Evolutionary conservation across 2,888 invertebrate species (phyloP), one percentile per base, ranked within the genome.

Genomic region (Conchocele bisecta): DNA sequence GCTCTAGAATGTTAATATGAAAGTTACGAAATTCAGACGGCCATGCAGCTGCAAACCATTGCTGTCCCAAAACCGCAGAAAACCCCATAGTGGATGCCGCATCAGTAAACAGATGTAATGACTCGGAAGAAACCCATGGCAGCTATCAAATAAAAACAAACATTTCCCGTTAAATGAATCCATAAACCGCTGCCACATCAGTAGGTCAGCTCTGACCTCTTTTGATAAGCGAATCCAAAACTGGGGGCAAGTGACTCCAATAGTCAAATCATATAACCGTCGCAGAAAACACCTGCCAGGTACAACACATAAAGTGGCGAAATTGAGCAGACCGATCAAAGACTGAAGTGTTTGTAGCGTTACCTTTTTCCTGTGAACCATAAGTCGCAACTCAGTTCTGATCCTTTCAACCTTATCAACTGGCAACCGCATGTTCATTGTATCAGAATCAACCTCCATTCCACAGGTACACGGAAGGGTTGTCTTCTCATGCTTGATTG

Each of bases 41-140:
- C 67, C 67, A 66, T 9, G 13, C 7, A 31, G 17, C 26, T 7
- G 58, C 46, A 63, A 72, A 72, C 66, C 70, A 70, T 20, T 39
- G 6, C 37, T 9, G 11, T 6, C 64, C 50, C 15, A 65, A 60
- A 1, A 60, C 53, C 13, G 60, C 60, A 13, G 60, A 61, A 61
- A 28, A 72, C 5, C 72, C 72, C 2, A 37, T 26, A 1, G 39
- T 13, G 9, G 46, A 46, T 13, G 56, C 50, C 17, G 66, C 46
- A 56, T 72, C 66, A 1, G 61, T 46, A 39, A 24, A 71, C 1
- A 66, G 15, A 20, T 17, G 29, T 3, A 70, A 26, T 11, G 44
- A 1, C 7, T 65, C 54, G 15, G 65, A 70, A 1, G 39, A n/a
- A 26, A 33, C 1, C 71, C 66, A 66, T n/a, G n/a, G n/a, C n/a